These are phyloP conservation scores for Marmota flaviventris DNA, from an alignment of 2,113 vertebrate genomes.

Conservation along the genomic window DNA sequence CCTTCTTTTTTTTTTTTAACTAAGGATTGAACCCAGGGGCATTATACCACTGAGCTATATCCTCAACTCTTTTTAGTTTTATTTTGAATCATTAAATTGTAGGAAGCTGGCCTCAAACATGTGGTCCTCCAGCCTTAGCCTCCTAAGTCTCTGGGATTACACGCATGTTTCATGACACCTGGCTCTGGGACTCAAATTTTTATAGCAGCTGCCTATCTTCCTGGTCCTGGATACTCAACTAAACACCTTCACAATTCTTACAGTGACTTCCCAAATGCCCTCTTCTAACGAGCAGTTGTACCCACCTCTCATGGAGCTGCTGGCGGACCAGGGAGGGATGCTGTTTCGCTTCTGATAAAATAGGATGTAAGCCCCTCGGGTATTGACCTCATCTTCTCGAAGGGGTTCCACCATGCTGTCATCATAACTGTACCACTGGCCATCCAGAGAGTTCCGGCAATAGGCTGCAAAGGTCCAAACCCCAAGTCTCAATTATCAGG, in stretches of 20 bases:
- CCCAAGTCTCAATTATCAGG: slow-evolving; percentile 23
- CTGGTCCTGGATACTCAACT: neutral
- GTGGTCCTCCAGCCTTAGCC: no score
- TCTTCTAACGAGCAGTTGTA: neutral
- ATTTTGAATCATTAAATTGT: no score
- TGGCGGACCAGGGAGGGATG: slow-evolving; percentile 93
- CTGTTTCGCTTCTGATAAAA: slow-evolving; percentile 95
- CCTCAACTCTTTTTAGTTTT: no score
- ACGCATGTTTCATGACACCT: no score
- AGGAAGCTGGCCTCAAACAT: no score
- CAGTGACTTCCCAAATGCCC: neutral
- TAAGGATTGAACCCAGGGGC: no score
- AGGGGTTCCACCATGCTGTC: slow-evolving; percentile 94
- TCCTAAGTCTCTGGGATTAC: no score
- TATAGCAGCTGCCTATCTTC: neutral
- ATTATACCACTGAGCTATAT: no score
- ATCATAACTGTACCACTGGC: slow-evolving; percentile 95
- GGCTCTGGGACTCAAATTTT: neutral
- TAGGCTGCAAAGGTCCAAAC: slow-evolving; percentile 89
- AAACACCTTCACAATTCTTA: neutral
- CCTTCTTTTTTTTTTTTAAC: no score
- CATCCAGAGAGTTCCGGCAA: slow-evolving; percentile 95
- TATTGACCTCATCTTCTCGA: slow-evolving; percentile 92
- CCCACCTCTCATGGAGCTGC: slow-evolving; percentile 93
- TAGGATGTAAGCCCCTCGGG: slow-evolving; percentile 95